Evolutionary conservation across 2,797 vertebrate species (phyloP).

Genomic region (Poeciliopsis paucimaculata): DNA sequence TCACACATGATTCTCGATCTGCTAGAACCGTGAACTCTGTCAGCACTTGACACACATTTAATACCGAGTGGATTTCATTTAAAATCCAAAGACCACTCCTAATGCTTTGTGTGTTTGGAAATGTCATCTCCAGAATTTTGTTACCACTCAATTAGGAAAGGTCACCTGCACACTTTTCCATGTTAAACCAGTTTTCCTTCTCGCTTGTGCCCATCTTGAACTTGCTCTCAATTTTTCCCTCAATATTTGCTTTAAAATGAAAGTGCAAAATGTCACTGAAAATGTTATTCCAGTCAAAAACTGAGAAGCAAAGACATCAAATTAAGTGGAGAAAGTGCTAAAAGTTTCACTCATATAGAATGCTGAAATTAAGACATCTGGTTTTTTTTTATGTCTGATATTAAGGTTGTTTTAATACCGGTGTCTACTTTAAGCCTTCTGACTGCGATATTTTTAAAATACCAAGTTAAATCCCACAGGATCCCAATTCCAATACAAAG

Average conservation of each 20-base stretch:
- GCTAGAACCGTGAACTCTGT: background rate
- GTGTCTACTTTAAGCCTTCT: background rate
- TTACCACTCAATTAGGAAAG: slow-evolving; percentile 76
- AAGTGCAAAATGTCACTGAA: slow-evolving; percentile 61
- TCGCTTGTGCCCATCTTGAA: slow-evolving; percentile 29
- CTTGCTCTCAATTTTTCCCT: slow-evolving; percentile 38
- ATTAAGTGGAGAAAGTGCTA: slow-evolving; percentile 33
- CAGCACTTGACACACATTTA: slow-evolving; percentile 47
- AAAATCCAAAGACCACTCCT: slow-evolving; percentile 37
- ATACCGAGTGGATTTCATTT: slow-evolving; percentile 53
- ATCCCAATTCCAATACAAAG: background rate
- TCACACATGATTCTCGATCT: background rate
- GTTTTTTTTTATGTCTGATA: background rate
- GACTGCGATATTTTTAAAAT: background rate
- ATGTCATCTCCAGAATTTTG: slow-evolving; percentile 68
- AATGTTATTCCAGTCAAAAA: slow-evolving; percentile 50
- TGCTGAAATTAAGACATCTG: background rate
- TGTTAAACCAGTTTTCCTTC: slow-evolving; percentile 51
- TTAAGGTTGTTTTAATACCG: background rate
- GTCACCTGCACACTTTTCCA: slow-evolving; percentile 60
- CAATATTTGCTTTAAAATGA: slow-evolving; percentile 51
- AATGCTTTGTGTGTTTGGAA: slow-evolving; percentile 56
- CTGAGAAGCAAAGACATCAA: slow-evolving; percentile 28
- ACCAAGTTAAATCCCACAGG: background rate
- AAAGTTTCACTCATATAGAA: slow-evolving; percentile 10